Evolutionary conservation across 2,888 invertebrate species (phyloP), one percentile per base, ranked within the genome.

Genomic region (Mythimna lalbum): DNA sequence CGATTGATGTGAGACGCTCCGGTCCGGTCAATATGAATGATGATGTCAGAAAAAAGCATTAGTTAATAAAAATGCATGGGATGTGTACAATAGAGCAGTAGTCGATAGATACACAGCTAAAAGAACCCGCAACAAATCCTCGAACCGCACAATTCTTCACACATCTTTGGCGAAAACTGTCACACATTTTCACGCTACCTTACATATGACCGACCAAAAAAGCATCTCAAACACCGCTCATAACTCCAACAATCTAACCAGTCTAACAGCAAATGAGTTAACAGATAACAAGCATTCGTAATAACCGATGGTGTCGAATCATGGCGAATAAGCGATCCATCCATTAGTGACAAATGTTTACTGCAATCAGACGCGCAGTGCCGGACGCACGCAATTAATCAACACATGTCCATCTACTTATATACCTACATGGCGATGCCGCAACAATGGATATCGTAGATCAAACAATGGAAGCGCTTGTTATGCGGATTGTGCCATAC

Each of bases 311-410:
- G 70, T 82, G 80, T 86, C 82, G 82, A 82, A 88, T 88, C 86
- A 86, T 85, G 83, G 78, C 82, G 78, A 85, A 88, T 88, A 89
- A 88, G 86, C 87, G 87, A 87, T 88, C 84, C 83, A 82, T 85
- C 91, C 91, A 93, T 93, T 93, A 92, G 91, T 88, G 90, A 92
- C 93, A 92, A 93, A 93, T 93, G 93, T 93, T 92, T 74, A 90
- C 87, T 88, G 89, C 92, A 93, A 93, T 92, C 92, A 92, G 90
- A 90, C 85, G 84, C 76, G 78, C 78, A 85, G 88, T 78, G 86
- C 81, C 74, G 86, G 81, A 78, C 80, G 81, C 63, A 76, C 62
- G 88, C 88, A 89, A 92, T 92, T 91, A 92, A 92, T 92, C 92
- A 92, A 90, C 86, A 73, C 59, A 71, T 81, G 75, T 84, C 77